Base-by-base conservation (phyloP, 2,888 invertebrate species). In the Amphipyra berbera region DNA sequence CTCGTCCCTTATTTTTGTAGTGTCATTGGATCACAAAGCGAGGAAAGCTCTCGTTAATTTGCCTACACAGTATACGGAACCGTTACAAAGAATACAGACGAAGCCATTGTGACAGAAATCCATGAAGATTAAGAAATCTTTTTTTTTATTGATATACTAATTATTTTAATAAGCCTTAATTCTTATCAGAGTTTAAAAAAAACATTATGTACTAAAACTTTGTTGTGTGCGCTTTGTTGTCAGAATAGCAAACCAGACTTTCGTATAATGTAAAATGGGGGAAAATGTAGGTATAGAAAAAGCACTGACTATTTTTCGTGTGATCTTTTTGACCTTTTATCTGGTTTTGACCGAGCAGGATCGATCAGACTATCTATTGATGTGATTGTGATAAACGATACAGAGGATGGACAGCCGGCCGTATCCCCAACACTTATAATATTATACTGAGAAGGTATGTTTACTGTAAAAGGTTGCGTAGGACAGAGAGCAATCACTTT, bases 1-100 rank as follows among this genome's bases (percentile, higher is more conserved):
- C 75, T 77, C 72, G 68, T 63, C 52, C 71, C 79, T 21, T 84
- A 83, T 83, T 83, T 84, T 78, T 82, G 80, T 53, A 68, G 56
- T 73, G 74, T 64, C 79, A 78, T 82, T 80, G 69, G 72, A 79
- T 56, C 42, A 62, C 54, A 72, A 72, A 67, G 57, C 46, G 42
- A 50, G 45, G 13, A 10, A n/a, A 61, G 59, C 50, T 57, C 27
- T 55, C 44, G 61, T 67, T 56, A 66, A 61, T 67, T 67, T 64
- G 41, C 44, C 45, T 57, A 40, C 55, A 44, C 33, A 30, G 41
- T 41, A 4, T 30, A 30, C 7, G 6, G 6, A 30, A 30, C 7
- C 30, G 6, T 30, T 38, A 52, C 40, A 58, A 60, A 49, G 45
- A 30, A 15, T 21, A 1, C 8, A 38, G 21, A 21, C 45, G 35